Evolutionary conservation across 2,888 invertebrate genomes (phyloP).

Genomic region (Trichopoda pennipes): DNA sequence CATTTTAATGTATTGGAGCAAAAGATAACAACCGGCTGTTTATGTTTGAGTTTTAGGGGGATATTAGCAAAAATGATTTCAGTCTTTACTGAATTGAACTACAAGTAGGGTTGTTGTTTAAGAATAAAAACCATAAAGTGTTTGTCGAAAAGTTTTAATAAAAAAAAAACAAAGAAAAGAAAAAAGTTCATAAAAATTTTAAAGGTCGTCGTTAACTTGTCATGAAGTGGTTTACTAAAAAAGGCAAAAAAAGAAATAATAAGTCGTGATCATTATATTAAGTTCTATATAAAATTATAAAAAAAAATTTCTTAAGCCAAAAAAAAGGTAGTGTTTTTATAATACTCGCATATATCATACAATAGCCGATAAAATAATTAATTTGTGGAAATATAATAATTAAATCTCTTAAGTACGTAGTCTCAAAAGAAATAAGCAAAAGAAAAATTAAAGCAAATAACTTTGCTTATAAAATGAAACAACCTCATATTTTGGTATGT

Average conservation of each 20-base stretch:
- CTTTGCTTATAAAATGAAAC: conserved; percentile 31
- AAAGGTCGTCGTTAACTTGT: conserved; percentile 67
- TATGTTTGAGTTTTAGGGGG: conserved; percentile 58
- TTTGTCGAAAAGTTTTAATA: conserved; percentile 68
- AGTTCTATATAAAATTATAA: conserved; percentile 23
- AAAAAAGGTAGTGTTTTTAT: not conserved
- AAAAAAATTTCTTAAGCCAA: conserved; percentile 3
- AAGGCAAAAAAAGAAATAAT: conserved; percentile 7
- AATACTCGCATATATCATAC: not conserved
- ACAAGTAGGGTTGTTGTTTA: conserved; percentile 74
- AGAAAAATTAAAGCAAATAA: too few species aligned
- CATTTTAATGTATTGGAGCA: conserved; percentile 31
- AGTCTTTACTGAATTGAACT: conserved; percentile 77
- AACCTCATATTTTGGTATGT: conserved; percentile 23
- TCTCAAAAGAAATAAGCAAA: too few species aligned
- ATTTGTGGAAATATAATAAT: too few species aligned
- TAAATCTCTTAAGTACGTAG: too few species aligned
- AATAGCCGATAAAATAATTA: not conserved
- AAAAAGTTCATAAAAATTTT: conserved; percentile 39
- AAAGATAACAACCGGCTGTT: conserved; percentile 66
- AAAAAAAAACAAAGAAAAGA: conserved; percentile 31
- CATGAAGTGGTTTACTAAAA: conserved; percentile 46
- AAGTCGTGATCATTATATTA: conserved; percentile 46
- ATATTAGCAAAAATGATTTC: conserved; percentile 67
- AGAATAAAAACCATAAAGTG: conserved; percentile 62